A percentile compares a stretch with the other conserved stretches of the same genome.
Evolutionary conservation across 2,113 vertebrate genomes (phyloP).

Genomic region (Ursus arctos): DNA sequence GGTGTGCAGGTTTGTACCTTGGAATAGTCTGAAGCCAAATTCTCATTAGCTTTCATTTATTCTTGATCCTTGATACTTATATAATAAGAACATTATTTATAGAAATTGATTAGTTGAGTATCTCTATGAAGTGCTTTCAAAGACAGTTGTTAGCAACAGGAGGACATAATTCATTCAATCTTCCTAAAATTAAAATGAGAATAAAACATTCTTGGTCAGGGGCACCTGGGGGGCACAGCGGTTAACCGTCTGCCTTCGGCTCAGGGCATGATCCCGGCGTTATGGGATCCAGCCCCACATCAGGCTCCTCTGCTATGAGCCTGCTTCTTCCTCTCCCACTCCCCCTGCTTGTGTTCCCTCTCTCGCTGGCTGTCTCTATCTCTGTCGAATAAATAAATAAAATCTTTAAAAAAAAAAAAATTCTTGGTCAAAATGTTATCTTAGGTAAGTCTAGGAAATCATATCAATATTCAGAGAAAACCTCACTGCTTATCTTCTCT

Average conservation of each 20-base stretch:
- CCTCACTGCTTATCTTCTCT: not conserved
- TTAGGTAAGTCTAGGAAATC: not conserved
- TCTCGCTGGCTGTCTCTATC: too few species aligned
- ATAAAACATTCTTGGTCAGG: not conserved
- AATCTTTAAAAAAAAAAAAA: not conserved
- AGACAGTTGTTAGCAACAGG: not conserved
- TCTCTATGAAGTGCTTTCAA: not conserved
- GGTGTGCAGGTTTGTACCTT: not conserved
- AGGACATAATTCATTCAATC: not conserved
- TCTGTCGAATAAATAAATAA: too few species aligned
- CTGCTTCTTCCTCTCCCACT: too few species aligned
- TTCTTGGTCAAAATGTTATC: not conserved
- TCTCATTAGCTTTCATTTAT: not conserved
- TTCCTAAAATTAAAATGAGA: constrained; percentile 25
- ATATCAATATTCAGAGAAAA: not conserved
- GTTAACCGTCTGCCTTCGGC: too few species aligned
- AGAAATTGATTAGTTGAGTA: not conserved
- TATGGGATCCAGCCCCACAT: too few species aligned
- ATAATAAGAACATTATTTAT: not conserved
- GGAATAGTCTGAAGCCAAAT: not conserved
- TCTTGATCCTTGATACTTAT: not conserved
- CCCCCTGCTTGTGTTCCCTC: too few species aligned
- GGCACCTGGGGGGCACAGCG: too few species aligned
- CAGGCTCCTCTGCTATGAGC: too few species aligned
- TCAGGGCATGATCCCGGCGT: too few species aligned